Conservation (phyloP, 2,888 invertebrate species). For the Siphonodentalium dalli region DNA sequence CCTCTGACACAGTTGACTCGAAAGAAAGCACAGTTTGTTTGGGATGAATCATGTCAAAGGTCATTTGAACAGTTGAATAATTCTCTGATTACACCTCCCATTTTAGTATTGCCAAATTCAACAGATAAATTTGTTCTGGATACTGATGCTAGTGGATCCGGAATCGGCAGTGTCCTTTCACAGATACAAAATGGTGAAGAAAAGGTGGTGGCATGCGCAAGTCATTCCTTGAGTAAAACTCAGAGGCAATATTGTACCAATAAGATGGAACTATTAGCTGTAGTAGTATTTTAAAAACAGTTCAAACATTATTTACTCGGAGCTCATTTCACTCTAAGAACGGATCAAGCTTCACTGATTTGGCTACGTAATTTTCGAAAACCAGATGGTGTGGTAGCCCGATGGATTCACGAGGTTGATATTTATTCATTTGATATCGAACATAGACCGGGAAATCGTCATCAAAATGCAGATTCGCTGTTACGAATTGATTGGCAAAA, state of each 20-base stretch:
- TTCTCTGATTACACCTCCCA: not conserved
- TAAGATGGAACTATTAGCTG: too few relatives aligned
- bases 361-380: slow-evolving; percentile 1
- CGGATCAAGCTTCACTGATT: slow-evolving; percentile 4
- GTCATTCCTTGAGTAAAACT: not conserved
- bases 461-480: not conserved
- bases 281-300: too few relatives aligned
- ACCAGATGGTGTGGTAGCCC: not conserved
- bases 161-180: slow-evolving; percentile 14
- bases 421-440: slow-evolving; percentile 1
- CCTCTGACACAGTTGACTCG: not conserved
- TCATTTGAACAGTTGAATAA: slow-evolving; percentile 1
- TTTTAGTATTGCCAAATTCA: slow-evolving; percentile 5
- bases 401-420: slow-evolving; percentile 2
- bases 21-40: not conserved
- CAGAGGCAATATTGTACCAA: slow-evolving; percentile 13
- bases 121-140: slow-evolving; percentile 9
- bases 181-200: slow-evolving; percentile 18
- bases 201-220: slow-evolving; percentile 9
- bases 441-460: not conserved
- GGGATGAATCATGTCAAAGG: not conserved
- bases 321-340: not conserved
- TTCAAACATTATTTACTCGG: slow-evolving; percentile 10
- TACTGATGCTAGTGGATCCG: slow-evolving; percentile 17
- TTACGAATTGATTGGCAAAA: not conserved